These are phyloP conservation scores for Julus scanicus DNA, from an alignment of 2,888 invertebrate genomes.

Conservation along the genomic window DNA sequence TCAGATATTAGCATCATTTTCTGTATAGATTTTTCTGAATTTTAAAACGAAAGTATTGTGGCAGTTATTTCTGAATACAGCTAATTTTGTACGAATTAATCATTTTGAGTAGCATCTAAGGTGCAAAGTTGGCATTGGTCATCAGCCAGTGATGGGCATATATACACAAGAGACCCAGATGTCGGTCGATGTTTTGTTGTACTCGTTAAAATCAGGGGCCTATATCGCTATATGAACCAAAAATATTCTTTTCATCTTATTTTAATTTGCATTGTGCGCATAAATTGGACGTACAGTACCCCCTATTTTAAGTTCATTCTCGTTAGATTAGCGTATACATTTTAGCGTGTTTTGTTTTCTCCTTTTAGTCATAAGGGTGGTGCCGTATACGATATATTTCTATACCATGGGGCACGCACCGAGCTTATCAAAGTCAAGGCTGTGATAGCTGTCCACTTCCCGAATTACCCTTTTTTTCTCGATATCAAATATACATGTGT, in stretches of 20 bases:
- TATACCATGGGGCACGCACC: slow-evolving; percentile 50
- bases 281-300: slow-evolving; percentile 3
- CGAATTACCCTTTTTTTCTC: slow-evolving; percentile 20
- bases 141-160: no score
- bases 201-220: neutral
- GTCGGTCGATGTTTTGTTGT: no score
- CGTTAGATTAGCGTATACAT: slow-evolving; percentile 11
- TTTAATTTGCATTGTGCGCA: neutral
- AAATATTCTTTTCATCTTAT: neutral
- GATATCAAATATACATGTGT: slow-evolving; percentile 19
- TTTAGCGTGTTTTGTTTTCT: slow-evolving; percentile 9
- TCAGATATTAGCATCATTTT: no score
- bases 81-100: no score
- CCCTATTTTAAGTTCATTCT: neutral
- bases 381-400: slow-evolving; percentile 19
- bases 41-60: neutral
- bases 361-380: slow-evolving; percentile 19
- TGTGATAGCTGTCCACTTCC: slow-evolving; percentile 59
- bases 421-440: slow-evolving; percentile 59
- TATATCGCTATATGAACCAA: neutral
- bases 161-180: no score
- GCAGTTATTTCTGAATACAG: no score
- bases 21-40: no score
- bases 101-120: no score
- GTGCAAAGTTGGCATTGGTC: no score